Evolutionary conservation across 23 tunicate genomes (phyloP), one percentile per base, ranked within the genome.

Genomic region (Phallusia fumigata): DNA sequence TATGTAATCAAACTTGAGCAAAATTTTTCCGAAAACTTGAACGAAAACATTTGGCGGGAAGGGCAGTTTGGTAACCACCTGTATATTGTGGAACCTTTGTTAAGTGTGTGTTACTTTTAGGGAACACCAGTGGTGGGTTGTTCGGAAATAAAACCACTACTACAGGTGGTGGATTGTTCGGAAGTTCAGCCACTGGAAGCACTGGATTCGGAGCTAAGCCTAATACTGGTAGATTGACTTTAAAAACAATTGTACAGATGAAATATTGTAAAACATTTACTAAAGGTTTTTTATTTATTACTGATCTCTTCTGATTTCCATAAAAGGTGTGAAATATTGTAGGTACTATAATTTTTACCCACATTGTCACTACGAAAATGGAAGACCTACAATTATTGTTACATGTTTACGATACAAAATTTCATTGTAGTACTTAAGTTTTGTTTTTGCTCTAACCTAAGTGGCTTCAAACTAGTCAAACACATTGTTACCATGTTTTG

Each of bases 101-200:
- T n/a, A n/a, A n/a, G n/a, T n/a, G n/a, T 36, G 79, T 79, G 26
- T 87, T 64, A n/a, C n/a, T 44, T 34, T 50, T 44, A 91, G 90
- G 86, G 28, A 52, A 33, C 30, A 40, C 82, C 22, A 74, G 86
- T 81, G 88, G 90, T 26, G 86, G 88, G 19, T 85, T 90, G 79
- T 91, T 91, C 79, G 96, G 96, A 22, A 84, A 80, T 80, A 91
- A 91, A 79, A 86, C 80, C 26, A 74, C 90, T 35, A 74, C 90
- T 13, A 80, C 84, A 2, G 26, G 53, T 32, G 84, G 90, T 31
- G 90, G 90, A 11, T 86, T 86, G 50, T 86, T 86, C 73, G 90
- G 90, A 24, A 85, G 65, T 35, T 77, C 88, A 58, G 73, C 15
- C 8, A 58, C 69, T 40, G 47, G 47, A 40, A 40, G 84, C 32